phyloP scores from a whole-genome alignment of 2,888 invertebrate genomes.

The Lasioglossum morio region DNA sequence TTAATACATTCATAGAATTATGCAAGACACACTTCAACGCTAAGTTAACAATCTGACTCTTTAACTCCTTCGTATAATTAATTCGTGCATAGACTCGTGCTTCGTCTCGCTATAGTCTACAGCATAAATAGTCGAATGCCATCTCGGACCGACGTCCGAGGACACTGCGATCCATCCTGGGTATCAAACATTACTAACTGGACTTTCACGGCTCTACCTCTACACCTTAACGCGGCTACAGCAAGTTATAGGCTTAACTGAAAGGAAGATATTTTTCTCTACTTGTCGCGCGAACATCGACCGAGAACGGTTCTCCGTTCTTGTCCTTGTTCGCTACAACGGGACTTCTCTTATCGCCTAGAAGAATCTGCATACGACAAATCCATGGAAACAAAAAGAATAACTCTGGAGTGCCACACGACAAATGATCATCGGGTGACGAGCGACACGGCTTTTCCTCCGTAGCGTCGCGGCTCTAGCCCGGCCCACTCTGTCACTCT shows the following conservation, averaged over 20 bases:
- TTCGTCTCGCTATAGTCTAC: slow-evolving; percentile 21
- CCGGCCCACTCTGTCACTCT: neutral
- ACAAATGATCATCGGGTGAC: slow-evolving; percentile 22
- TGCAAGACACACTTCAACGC: slow-evolving; percentile 45
- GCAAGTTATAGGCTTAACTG: neutral
- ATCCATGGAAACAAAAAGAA: slow-evolving; percentile 6
- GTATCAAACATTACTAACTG: slow-evolving; percentile 8
- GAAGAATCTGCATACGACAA: neutral
- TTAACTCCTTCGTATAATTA: slow-evolving; percentile 32
- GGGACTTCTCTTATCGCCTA: neutral
- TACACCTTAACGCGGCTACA: neutral
- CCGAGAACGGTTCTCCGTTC: neutral
- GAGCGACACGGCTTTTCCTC: slow-evolving; percentile 1
- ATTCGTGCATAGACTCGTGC: slow-evolving; percentile 10
- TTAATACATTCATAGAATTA: slow-evolving; percentile 40
- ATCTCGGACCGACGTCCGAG: neutral
- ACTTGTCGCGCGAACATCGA: neutral
- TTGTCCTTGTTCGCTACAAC: slow-evolving; percentile 3
- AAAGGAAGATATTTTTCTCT: slow-evolving; percentile 7
- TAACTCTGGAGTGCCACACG: neutral
- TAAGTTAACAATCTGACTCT: slow-evolving; percentile 46
- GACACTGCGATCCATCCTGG: neutral
- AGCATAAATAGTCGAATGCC: slow-evolving; percentile 17
- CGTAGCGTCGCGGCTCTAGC: neutral
- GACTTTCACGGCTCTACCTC: slow-evolving; percentile 12